Evolutionary conservation across 2,888 invertebrate genomes (phyloP).

Genomic region (Ectobius pallidus): DNA sequence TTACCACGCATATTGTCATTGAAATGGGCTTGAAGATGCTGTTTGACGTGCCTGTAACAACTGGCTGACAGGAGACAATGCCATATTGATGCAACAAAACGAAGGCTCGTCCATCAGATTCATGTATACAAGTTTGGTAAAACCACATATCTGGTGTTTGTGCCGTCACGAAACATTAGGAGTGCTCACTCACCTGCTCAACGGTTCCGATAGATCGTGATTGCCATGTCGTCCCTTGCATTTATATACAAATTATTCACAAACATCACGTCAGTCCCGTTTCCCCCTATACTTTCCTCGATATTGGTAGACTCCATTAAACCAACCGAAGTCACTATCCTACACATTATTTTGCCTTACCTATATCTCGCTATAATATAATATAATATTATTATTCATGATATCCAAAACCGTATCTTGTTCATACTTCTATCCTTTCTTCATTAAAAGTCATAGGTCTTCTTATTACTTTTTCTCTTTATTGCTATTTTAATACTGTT

Average conservation of each 20-base stretch:
- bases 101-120: background rate
- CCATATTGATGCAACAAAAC: slow-evolving; percentile 20
- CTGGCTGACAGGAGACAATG: background rate
- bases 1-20: too few relatives aligned
- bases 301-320: background rate
- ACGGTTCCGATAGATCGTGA: background rate
- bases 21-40: background rate
- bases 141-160: slow-evolving; percentile 7
- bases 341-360: too few relatives aligned
- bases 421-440: too few relatives aligned
- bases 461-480: too few relatives aligned
- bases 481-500: too few relatives aligned
- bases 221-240: slow-evolving; percentile 4
- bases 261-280: background rate
- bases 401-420: too few relatives aligned
- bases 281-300: background rate
- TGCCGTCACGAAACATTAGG: background rate
- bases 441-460: too few relatives aligned
- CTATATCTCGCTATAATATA: too few relatives aligned
- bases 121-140: slow-evolving; percentile 11
- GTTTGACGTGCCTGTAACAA: background rate
- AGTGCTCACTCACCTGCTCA: background rate
- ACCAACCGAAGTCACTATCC: too few relatives aligned
- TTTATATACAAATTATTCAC: slow-evolving; percentile 13
- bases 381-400: too few relatives aligned